Evolutionary conservation across 2,888 invertebrate genomes (phyloP).

Genomic region (Spatulosminthurus flaviceps): DNA sequence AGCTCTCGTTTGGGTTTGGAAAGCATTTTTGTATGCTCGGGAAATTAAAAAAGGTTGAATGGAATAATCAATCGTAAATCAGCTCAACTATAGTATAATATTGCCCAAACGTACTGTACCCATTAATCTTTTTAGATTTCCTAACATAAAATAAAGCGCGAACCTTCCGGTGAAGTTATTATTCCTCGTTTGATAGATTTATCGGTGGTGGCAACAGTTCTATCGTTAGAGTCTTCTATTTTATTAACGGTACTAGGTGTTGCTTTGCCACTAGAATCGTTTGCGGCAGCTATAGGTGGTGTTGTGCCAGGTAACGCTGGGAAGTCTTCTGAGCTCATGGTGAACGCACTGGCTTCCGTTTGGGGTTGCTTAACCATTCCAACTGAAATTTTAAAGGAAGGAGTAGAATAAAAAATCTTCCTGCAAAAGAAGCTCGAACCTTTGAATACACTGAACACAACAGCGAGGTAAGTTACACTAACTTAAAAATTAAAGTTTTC

Average conservation of each 20-base stretch:
- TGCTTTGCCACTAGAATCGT: constrained; percentile 58
- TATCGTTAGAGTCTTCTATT: constrained; percentile 48
- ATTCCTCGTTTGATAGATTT: constrained; percentile 78
- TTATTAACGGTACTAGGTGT: constrained; percentile 56
- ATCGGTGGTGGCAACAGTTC: constrained; percentile 63
- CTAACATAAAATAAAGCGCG: constrained; percentile 49
- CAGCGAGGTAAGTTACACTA: too few relatives aligned
- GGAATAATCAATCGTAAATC: too few relatives aligned
- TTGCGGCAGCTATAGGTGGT: constrained; percentile 53
- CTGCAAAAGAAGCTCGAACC: not conserved
- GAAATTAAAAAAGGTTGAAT: too few relatives aligned
- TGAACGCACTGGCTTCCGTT: constrained; percentile 86
- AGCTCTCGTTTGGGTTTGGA: too few relatives aligned
- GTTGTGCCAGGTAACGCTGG: constrained; percentile 97
- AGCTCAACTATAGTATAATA: too few relatives aligned
- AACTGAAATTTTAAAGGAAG: constrained; percentile 70
- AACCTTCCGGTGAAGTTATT: constrained; percentile 94
- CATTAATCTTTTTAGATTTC: not conserved
- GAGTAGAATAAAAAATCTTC: constrained; percentile 29
- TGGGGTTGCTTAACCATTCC: constrained; percentile 96
- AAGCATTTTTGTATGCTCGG: too few relatives aligned
- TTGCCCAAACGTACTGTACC: too few relatives aligned
- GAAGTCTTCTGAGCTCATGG: constrained; percentile 99
- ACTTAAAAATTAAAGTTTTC: too few relatives aligned
- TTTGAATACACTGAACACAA: too few relatives aligned